Conservation (phyloP, 2,888 invertebrate genomes). For the Uropetala carovei region DNA sequence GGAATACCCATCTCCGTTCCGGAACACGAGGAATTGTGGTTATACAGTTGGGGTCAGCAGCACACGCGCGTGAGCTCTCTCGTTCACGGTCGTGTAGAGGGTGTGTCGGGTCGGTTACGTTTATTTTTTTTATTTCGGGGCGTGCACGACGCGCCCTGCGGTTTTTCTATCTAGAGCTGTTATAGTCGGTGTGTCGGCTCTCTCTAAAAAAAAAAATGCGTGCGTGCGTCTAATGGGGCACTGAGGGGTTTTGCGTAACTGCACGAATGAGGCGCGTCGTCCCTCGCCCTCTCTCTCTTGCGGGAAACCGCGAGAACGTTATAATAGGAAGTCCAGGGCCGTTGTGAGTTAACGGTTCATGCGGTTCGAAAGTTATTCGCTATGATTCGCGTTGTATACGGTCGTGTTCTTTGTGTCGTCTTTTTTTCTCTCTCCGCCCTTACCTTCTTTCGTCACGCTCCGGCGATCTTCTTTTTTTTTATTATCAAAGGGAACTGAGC, state of each 20-base stretch:
- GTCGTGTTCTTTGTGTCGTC: not conserved
- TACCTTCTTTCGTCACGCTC: not conserved
- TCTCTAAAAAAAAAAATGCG: not conserved
- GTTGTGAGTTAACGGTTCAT: not conserved
- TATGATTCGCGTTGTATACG: not conserved
- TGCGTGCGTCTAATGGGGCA: slow-evolving; percentile 2
- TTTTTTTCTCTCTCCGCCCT: not conserved
- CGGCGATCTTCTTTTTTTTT: not conserved
- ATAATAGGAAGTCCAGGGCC: slow-evolving; percentile 19
- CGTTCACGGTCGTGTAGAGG: not conserved
- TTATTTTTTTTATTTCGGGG: not conserved
- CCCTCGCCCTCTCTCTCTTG: not conserved
- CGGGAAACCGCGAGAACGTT: slow-evolving; percentile 20
- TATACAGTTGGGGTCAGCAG: no score
- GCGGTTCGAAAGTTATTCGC: slow-evolving; percentile 16
- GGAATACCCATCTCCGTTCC: no score
- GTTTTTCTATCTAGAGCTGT: not conserved
- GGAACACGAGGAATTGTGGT: no score
- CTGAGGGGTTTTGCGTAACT: not conserved
- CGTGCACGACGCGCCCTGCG: not conserved
- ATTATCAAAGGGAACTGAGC: not conserved
- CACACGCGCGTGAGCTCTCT: not conserved
- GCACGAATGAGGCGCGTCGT: not conserved
- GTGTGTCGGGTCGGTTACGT: no score
- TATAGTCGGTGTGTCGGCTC: not conserved